These are phyloP conservation scores for Zaprionus kolodkinae DNA, from an alignment of 1,140 invertebrate species.

Conservation along the genomic window DNA sequence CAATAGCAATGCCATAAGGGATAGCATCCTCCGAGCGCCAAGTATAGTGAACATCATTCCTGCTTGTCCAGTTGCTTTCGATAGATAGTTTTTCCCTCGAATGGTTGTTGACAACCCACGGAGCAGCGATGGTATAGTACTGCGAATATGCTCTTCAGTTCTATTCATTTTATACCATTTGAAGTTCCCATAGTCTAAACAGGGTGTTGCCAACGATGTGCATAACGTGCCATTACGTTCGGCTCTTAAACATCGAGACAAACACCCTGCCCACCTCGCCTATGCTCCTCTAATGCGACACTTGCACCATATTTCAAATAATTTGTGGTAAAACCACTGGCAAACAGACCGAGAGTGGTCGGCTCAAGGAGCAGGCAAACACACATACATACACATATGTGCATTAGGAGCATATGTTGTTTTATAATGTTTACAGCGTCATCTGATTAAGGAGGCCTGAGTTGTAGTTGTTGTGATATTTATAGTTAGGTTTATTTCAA, in stretches of 20 bases:
- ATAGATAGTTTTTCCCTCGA: too few species aligned
- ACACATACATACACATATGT: constrained; percentile 29
- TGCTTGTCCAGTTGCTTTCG: constrained; percentile 1
- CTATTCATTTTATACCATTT: constrained; percentile 40
- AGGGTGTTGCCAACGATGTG: constrained; percentile 20
- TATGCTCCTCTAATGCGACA: constrained; percentile 72
- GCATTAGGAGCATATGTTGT: constrained; percentile 70
- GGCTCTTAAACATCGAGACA: neutral
- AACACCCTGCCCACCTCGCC: constrained; percentile 44
- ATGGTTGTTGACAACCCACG: constrained; percentile 26
- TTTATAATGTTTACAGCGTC: constrained; percentile 66
- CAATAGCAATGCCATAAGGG: constrained; percentile 25
- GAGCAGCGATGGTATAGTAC: constrained; percentile 27
- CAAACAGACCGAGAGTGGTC: constrained; percentile 64
- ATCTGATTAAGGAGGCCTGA: constrained; percentile 31
- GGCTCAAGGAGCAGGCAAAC: constrained; percentile 66
- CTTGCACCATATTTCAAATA: constrained; percentile 76
- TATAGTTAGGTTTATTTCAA: constrained; percentile 18
- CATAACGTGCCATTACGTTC: neutral
- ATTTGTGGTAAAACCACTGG: constrained; percentile 75
- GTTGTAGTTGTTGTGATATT: constrained; percentile 7
- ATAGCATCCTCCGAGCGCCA: constrained; percentile 28
- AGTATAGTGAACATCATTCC: constrained; percentile 24
- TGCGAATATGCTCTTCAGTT: constrained; percentile 1
- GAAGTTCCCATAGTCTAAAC: neutral